Percentiles rank a stretch among this genome's conserved stretches.
Conservation (phyloP, 2,113 vertebrate genomes). For the Sceloporus undulatus region DNA sequence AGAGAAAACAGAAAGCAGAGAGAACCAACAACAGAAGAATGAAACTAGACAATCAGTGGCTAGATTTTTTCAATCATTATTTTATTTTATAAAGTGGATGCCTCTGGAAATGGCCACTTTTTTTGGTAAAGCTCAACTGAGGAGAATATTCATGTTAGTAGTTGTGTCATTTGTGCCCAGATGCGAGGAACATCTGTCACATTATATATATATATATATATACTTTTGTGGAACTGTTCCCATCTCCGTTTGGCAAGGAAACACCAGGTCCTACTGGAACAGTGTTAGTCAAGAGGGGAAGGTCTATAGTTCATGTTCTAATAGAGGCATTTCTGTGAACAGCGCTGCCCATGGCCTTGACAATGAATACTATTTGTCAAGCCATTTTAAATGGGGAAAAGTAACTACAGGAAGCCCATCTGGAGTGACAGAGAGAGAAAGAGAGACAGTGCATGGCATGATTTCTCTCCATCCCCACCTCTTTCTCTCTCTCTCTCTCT, state of each 20-base stretch:
- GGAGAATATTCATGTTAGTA: background rate
- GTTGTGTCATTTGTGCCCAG: background rate
- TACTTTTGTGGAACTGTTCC: background rate
- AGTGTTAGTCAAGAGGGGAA: background rate
- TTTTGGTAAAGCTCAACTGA: background rate
- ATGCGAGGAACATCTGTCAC: no score
- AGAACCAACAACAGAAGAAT: background rate
- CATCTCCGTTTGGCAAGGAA: background rate
- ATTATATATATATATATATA: background rate
- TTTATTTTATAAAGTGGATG: background rate
- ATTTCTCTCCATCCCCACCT: background rate
- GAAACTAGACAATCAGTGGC: background rate
- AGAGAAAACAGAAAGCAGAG: background rate
- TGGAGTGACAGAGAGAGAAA: background rate
- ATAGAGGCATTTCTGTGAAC: background rate
- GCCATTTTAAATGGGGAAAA: slow-evolving; percentile 33
- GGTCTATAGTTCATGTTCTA: background rate
- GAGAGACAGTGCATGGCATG: background rate
- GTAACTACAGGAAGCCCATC: slow-evolving; percentile 13
- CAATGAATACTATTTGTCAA: slow-evolving; percentile 18
- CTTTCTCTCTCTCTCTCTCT: background rate
- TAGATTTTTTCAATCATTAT: background rate
- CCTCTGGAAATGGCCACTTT: background rate
- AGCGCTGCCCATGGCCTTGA: slow-evolving; percentile 31
- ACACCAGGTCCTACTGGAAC: background rate